These are phyloP conservation scores for Apistogramma diplotaenia DNA, from an alignment of 2,113 vertebrate species.

Conservation along the genomic window DNA sequence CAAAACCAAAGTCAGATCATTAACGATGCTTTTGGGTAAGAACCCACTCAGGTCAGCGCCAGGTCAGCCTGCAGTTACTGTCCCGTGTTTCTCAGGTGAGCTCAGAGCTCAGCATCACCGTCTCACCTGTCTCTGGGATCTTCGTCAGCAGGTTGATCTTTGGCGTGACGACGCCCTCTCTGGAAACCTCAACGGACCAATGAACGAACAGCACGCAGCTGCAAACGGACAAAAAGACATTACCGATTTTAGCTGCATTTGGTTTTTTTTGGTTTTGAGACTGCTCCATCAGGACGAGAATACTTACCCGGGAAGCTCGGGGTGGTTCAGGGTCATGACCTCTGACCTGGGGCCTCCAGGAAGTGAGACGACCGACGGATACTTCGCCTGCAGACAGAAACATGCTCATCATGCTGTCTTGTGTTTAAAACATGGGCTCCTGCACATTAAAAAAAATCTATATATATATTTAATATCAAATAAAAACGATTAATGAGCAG, in stretches of 20 bases:
- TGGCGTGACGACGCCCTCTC: conserved; percentile 38
- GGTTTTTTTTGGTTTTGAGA: not conserved
- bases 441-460: not conserved
- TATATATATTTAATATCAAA: not conserved
- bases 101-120: not conserved
- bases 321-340: conserved; percentile 59
- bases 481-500: not conserved
- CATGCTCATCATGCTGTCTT: not conserved
- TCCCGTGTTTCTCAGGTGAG: too few species aligned
- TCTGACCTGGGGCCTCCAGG: conserved; percentile 56
- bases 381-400: conserved; percentile 55
- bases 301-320: conserved; percentile 59
- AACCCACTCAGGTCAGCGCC: too few species aligned
- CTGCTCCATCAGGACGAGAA: not conserved
- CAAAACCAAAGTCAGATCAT: too few species aligned
- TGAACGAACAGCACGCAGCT: conserved; percentile 45
- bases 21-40: too few species aligned
- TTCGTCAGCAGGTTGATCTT: conserved; percentile 59
- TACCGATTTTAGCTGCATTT: not conserved
- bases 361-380: conserved; percentile 41
- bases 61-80: too few species aligned
- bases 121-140: conserved; percentile 61
- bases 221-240: not conserved
- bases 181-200: conserved; percentile 59
- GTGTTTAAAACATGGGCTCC: too few species aligned